phyloP scores from a whole-genome alignment of 2,888 invertebrate genomes.

The Heliconius erato region DNA sequence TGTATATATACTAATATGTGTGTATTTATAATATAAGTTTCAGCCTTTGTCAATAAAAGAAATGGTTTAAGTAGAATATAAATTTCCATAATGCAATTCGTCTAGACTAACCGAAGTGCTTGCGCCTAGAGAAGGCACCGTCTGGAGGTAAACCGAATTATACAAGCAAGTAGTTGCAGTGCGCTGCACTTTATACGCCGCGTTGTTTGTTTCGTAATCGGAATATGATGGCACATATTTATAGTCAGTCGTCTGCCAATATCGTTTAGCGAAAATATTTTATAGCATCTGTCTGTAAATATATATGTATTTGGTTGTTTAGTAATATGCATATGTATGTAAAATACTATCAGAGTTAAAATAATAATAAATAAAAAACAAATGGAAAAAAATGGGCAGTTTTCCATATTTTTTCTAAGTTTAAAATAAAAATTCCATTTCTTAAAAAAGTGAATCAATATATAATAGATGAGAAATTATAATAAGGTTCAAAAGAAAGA shows the following conservation, averaged over 20 bases:
- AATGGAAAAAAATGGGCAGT: not conserved
- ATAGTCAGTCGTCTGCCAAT: not conserved
- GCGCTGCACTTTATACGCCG: constrained; percentile 52
- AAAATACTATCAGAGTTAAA: not conserved
- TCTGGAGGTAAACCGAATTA: constrained; percentile 76
- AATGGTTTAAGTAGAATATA: constrained; percentile 63
- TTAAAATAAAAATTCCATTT: not conserved
- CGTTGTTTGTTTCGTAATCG: constrained; percentile 40
- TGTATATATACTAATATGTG: no score
- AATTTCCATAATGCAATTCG: no score
- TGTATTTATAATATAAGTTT: constrained; percentile 24
- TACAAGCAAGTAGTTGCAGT: constrained; percentile 48
- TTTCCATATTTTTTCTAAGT: not conserved
- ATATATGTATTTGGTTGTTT: not conserved
- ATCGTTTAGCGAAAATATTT: not conserved
- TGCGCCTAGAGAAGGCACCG: no score
- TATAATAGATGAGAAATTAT: not conserved
- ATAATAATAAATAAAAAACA: not conserved
- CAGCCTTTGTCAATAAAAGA: constrained; percentile 30
- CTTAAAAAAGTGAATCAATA: not conserved
- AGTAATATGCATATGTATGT: not conserved
- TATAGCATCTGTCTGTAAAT: not conserved
- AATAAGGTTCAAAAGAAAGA: not conserved
- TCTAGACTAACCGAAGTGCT: no score
- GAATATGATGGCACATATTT: constrained; percentile 7